Conservation (phyloP, 2,888 invertebrate species). For the Yponomeuta cagnagella region DNA sequence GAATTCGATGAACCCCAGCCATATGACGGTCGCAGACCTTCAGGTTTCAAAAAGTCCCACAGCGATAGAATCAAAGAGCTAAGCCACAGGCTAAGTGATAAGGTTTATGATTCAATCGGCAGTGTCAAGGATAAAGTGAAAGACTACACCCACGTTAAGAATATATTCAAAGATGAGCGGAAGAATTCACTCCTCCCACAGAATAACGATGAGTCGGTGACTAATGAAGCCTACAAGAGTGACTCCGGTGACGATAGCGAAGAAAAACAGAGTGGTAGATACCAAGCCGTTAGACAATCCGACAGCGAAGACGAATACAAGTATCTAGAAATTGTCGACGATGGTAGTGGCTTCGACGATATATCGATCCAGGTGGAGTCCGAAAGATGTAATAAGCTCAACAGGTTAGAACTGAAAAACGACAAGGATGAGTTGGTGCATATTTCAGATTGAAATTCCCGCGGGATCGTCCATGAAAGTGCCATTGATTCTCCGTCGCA, state of each 20-base stretch:
- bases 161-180: conserved; percentile 34
- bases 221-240: conserved; percentile 41
- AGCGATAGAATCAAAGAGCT: conserved; percentile 49
- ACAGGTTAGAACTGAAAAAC: conserved; percentile 31
- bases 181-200: conserved; percentile 35
- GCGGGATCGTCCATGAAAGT: not conserved
- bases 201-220: conserved; percentile 25
- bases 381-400: conserved; percentile 29
- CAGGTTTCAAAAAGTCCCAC: conserved; percentile 34
- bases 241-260: conserved; percentile 37
- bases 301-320: conserved; percentile 57
- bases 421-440: conserved; percentile 28
- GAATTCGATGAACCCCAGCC: conserved; percentile 37
- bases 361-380: conserved; percentile 14
- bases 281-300: conserved; percentile 35
- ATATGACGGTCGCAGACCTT: conserved; percentile 29
- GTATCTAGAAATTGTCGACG: conserved; percentile 61
- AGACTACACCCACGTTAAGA: conserved; percentile 40
- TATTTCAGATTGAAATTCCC: conserved; percentile 30
- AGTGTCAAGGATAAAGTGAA: conserved; percentile 45
- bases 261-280: conserved; percentile 26
- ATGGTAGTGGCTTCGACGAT: conserved; percentile 52
- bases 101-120: conserved; percentile 52
- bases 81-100: conserved; percentile 45
- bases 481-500: conserved; percentile 2